Percentiles rank a stretch among this genome's conserved stretches.
Conservation (phyloP, 2,888 invertebrate species). For the Chloromyia formosa region DNA sequence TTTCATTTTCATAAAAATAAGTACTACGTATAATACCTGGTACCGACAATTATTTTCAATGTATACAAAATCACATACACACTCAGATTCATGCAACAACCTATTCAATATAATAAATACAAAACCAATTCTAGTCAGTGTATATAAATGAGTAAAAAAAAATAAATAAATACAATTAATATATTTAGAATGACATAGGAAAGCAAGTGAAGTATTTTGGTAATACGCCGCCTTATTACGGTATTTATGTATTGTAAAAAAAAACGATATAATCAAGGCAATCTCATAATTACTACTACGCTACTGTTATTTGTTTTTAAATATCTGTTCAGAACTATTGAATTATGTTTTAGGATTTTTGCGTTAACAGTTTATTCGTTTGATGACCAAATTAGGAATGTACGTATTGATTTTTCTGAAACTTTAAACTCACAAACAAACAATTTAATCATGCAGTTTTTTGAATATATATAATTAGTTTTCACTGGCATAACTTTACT, state of each 20-base stretch:
- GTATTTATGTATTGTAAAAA: slow-evolving; percentile 36
- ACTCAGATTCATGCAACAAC: neutral
- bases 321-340: neutral
- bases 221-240: slow-evolving; percentile 35
- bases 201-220: slow-evolving; percentile 21
- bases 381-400: slow-evolving; percentile 1
- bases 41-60: neutral
- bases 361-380: neutral
- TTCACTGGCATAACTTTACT: no score
- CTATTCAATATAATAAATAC: neutral
- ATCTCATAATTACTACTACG: neutral
- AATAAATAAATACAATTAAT: slow-evolving; percentile 14
- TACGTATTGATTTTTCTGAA: neutral
- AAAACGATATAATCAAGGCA: neutral
- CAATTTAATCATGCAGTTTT: no score
- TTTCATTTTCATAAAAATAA: neutral
- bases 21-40: neutral
- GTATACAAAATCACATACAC: neutral
- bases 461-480: no score
- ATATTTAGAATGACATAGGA: neutral
- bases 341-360: neutral
- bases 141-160: slow-evolving; percentile 26
- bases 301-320: neutral
- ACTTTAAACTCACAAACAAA: no score
- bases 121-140: slow-evolving; percentile 10